A percentile compares a stretch with the other conserved stretches of the same genome.
Evolutionary conservation across 1,140 invertebrate species (phyloP).

Genomic region (Thrips palmi): DNA sequence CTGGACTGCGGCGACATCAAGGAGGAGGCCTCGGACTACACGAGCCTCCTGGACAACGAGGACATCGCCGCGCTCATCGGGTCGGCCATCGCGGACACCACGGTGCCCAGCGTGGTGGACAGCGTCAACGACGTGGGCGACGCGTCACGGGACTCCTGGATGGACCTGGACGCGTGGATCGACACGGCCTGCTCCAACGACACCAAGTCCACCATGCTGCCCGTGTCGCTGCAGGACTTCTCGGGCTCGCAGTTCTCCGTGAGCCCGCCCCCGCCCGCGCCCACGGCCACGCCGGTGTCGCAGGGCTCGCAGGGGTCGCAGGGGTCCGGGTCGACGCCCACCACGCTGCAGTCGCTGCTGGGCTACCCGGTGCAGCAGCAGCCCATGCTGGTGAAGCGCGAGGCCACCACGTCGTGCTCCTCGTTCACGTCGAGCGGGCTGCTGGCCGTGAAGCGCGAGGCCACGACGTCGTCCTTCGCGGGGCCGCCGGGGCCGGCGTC

Average conservation of each 20-base stretch:
- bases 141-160: slow-evolving; percentile 50
- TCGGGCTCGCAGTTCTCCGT: slow-evolving; percentile 39
- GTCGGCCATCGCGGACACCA: slow-evolving; percentile 74
- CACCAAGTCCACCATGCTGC: slow-evolving; percentile 28
- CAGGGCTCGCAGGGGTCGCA: slow-evolving; percentile 37
- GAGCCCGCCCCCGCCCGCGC: slow-evolving; percentile 17
- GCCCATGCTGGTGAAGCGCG: slow-evolving; percentile 10
- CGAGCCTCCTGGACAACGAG: slow-evolving; percentile 43
- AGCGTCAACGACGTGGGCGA: slow-evolving; percentile 29
- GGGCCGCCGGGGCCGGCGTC: slow-evolving; percentile 16
- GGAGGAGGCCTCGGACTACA: slow-evolving; percentile 30
- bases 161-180: slow-evolving; percentile 68
- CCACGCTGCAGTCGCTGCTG: slow-evolving; percentile 33
- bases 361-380: slow-evolving; percentile 18
- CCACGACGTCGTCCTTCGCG: slow-evolving; percentile 18
- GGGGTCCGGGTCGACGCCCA: slow-evolving; percentile 40
- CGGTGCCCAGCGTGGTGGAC: slow-evolving; percentile 34
- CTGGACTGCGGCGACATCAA: slow-evolving; percentile 24
- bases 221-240: slow-evolving; percentile 44
- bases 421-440: slow-evolving; percentile 20
- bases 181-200: slow-evolving; percentile 31
- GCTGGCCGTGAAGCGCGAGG: slow-evolving; percentile 22
- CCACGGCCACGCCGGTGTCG: too few species aligned
- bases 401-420: slow-evolving; percentile 4
- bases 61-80: slow-evolving; percentile 77